Conservation (phyloP, 1,140 invertebrate species). For the Goniozus legneri region DNA sequence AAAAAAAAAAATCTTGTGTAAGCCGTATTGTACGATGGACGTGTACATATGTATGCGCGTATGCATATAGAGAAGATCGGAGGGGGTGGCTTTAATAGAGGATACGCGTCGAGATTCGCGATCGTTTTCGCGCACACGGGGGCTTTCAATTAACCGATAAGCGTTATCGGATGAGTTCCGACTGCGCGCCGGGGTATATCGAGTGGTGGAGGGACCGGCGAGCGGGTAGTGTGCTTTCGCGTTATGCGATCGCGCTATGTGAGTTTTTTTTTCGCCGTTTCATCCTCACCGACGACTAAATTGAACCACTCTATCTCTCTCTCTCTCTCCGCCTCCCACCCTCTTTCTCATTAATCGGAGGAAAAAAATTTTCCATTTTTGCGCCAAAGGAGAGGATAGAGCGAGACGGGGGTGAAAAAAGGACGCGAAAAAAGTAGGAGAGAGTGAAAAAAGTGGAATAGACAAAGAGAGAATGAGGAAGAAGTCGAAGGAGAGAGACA, state of each 20-base stretch:
- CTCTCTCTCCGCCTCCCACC: background rate
- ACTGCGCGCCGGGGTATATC: background rate
- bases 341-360: too few species aligned
- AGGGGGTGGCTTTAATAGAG: too few species aligned
- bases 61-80: too few species aligned
- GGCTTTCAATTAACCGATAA: conserved; percentile 41
- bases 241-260: conserved; percentile 8
- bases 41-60: too few species aligned
- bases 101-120: too few species aligned
- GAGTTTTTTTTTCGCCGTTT: conserved; percentile 15
- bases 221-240: conserved; percentile 11
- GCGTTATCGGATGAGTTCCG: conserved; percentile 27
- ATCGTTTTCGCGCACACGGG: too few species aligned
- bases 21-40: too few species aligned
- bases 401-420: conserved; percentile 2
- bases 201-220: conserved; percentile 10
- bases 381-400: too few species aligned
- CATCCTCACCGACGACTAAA: background rate
- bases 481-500: conserved; percentile 12
- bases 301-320: background rate
- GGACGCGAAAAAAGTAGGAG: conserved; percentile 13
- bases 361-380: too few species aligned
- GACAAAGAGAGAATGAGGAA: conserved; percentile 7
- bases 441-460: conserved; percentile 4
- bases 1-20: too few species aligned